Evolutionary conservation across 1,140 invertebrate species (phyloP).

Genomic region (Zaprionus lachaisei): DNA sequence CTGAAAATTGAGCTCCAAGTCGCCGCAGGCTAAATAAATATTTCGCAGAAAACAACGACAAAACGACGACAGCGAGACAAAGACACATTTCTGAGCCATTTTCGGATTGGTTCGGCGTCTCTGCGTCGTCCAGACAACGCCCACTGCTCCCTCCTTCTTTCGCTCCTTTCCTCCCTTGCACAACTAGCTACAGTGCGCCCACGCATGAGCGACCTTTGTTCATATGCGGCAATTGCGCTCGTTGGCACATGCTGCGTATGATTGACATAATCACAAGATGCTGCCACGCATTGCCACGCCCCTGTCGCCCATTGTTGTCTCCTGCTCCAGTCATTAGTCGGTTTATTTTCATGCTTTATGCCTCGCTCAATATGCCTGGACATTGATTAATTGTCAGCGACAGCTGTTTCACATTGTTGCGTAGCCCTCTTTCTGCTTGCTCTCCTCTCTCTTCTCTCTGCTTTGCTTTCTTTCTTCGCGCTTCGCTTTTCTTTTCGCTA

Average conservation of each 20-base stretch:
- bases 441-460: not conserved
- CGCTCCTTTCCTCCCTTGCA: not conserved
- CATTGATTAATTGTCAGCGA: constrained; percentile 68
- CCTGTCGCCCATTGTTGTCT: not conserved
- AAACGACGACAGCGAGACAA: constrained; percentile 1
- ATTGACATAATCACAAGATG: constrained; percentile 63
- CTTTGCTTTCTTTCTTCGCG: not conserved
- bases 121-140: constrained; percentile 18
- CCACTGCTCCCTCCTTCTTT: not conserved
- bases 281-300: constrained; percentile 2
- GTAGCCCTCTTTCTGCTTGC: not conserved
- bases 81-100: constrained; percentile 9
- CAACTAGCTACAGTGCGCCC: not conserved
- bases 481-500: constrained; percentile 10
- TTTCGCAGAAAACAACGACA: constrained; percentile 5
- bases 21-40: constrained; percentile 38
- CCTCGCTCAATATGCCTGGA: constrained; percentile 58
- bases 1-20: constrained; percentile 25
- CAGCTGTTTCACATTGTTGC: constrained; percentile 42
- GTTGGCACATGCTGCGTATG: constrained; percentile 61
- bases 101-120: constrained; percentile 9
- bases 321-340: constrained; percentile 21
- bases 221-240: constrained; percentile 23
- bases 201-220: constrained; percentile 21
- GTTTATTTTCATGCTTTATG: constrained; percentile 10